A percentile compares a stretch with the other conserved stretches of the same genome.
phyloP scores from a whole-genome alignment of 2,113 vertebrate species.

The Phyllostomus discolor region DNA sequence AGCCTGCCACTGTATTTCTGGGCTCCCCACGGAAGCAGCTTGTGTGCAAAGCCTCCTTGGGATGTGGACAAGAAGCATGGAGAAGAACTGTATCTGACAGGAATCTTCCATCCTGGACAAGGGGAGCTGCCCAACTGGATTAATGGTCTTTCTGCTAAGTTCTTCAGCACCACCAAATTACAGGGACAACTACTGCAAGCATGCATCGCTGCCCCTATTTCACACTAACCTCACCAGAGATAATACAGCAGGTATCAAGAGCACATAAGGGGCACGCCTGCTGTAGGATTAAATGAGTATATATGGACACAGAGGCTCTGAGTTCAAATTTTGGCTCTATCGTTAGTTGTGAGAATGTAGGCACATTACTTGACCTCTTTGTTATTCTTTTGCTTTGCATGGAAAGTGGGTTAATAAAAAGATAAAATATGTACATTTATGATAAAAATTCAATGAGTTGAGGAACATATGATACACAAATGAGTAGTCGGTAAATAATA shows the following conservation, averaged over 20 bases:
- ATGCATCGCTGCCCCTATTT: not conserved
- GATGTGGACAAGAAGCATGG: not conserved
- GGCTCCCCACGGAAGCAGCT: not conserved
- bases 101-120: not conserved
- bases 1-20: not conserved
- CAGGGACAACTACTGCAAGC: not conserved
- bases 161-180: not conserved
- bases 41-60: not conserved
- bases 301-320: not conserved
- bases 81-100: not conserved
- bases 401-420: not conserved
- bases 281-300: not conserved
- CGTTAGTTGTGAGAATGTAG: not conserved
- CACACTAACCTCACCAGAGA: not conserved
- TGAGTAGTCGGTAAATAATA: not conserved
- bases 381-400: not conserved
- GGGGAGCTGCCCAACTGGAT: not conserved
- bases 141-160: not conserved
- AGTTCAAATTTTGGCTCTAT: not conserved
- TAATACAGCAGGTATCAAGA: not conserved
- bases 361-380: not conserved
- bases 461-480: not conserved
- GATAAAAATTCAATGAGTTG: not conserved
- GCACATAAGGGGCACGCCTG: not conserved
- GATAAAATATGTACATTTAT: not conserved